These are phyloP conservation scores for Trypoxylus dichotomus DNA, from an alignment of 1,140 invertebrate species.

Conservation along the genomic window DNA sequence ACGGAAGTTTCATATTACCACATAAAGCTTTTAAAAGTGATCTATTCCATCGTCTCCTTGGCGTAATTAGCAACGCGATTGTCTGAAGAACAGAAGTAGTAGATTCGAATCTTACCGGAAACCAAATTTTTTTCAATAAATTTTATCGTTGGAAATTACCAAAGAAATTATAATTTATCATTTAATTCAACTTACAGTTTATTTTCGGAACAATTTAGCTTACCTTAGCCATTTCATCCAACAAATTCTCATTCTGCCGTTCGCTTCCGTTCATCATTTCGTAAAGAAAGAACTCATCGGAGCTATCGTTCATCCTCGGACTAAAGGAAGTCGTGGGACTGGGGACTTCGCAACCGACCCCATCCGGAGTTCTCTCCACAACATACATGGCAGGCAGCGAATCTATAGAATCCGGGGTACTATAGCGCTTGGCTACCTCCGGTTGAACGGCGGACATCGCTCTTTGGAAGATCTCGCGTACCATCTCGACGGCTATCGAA, in stretches of 20 bases:
- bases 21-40: no score
- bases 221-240: conserved; percentile 15
- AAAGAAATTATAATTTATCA: no score
- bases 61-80: no score
- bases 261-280: background rate
- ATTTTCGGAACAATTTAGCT: no score
- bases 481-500: background rate
- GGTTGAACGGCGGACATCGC: background rate
- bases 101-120: no score
- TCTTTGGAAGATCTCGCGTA: background rate
- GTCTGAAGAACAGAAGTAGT: no score
- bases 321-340: background rate
- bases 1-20: no score
- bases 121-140: no score
- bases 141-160: no score
- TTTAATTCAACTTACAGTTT: no score
- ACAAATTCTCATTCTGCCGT: background rate
- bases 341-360: background rate
- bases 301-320: background rate
- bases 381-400: background rate
- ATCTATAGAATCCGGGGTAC: background rate
- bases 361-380: background rate
- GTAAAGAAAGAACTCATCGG: background rate
- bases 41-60: no score
- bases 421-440: background rate